Base-by-base conservation (phyloP, 2,113 vertebrate genomes). In the Camelus dromedarius region DNA sequence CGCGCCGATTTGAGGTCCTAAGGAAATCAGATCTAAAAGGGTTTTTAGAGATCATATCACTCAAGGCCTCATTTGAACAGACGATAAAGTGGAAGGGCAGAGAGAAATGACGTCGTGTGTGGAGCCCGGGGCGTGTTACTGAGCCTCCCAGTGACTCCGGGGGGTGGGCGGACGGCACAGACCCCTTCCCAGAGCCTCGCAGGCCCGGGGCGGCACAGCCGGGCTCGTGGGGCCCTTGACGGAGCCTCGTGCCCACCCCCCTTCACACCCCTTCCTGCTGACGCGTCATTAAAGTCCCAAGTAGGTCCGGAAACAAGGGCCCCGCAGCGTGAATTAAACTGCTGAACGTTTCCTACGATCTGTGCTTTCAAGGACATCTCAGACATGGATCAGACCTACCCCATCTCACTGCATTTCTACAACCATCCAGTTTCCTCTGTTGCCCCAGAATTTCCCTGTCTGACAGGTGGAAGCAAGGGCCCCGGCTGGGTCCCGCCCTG, bases 291-390 rank as follows among this genome's bases (percentile, higher is more conserved):
- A 8, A 66, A 62, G 50, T 54, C 4, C 30, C 38, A 86, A 75
- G 50, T 6, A 64, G 42, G 75, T 7, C 5, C 64, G 19, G 60
- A 35, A 80, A 42, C 42, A 67, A 50, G 80, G 73, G 67, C 15
- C 28, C 2, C 11, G 18, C 6, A 8, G 32, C 8, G 32, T 58
- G 52, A 54, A 84, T n/a, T 26, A 28, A 64, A 64, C 46, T 38
- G 19, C 14, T 46, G 15, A 38, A 42, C 4, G 38, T 22, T 60
- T 19, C 54, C 7, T 13, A 48, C 3, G 4, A 35, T 81, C 20
- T 72, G 50, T 75, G 46, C 66, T 30, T 48, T 50, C 46, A 89
- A 91, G 77, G 70, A 91, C 35, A 64, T 82, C 58, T 64, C 69
- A 60, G 50, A 62, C 56, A 89, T 0, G 48, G 54, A 92, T 32